Percentiles rank a stretch among this genome's conserved stretches.
Evolutionary conservation across 2,888 invertebrate genomes (phyloP).

Genomic region (Lymantria monacha): DNA sequence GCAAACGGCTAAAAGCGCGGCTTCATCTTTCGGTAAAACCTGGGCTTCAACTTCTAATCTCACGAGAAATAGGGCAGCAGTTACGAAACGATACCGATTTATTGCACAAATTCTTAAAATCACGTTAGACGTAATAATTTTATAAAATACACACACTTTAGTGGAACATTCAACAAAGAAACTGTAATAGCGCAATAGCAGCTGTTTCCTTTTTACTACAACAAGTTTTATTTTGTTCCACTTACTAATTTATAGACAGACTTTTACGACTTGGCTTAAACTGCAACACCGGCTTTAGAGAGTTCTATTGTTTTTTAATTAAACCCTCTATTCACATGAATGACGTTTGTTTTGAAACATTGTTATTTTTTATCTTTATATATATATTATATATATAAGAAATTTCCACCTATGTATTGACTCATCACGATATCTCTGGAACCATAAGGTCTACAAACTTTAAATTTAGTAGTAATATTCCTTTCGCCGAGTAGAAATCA

Average conservation of each 20-base stretch:
- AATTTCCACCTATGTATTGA: too few relatives aligned
- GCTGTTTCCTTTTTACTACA: background rate
- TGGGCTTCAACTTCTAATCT: constrained; percentile 17
- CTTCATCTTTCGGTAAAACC: constrained; percentile 21
- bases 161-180: constrained; percentile 9
- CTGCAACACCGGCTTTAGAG: background rate
- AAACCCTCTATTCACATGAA: background rate
- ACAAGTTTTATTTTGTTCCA: constrained; percentile 3
- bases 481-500: too few relatives aligned
- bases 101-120: constrained; percentile 23
- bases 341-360: background rate
- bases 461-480: too few relatives aligned
- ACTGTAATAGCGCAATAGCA: constrained; percentile 13
- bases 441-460: too few relatives aligned
- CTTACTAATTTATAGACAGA: constrained; percentile 1
- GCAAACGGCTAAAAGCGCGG: constrained; percentile 11
- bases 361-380: background rate
- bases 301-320: background rate
- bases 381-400: too few relatives aligned
- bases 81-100: constrained; percentile 21
- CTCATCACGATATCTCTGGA: too few relatives aligned
- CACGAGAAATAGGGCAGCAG: constrained; percentile 30
- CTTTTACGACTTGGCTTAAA: constrained; percentile 1
- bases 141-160: constrained; percentile 7
- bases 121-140: constrained; percentile 20